These are phyloP conservation scores for Netelia virgata DNA, from an alignment of 2,888 invertebrate species.

Conservation along the genomic window DNA sequence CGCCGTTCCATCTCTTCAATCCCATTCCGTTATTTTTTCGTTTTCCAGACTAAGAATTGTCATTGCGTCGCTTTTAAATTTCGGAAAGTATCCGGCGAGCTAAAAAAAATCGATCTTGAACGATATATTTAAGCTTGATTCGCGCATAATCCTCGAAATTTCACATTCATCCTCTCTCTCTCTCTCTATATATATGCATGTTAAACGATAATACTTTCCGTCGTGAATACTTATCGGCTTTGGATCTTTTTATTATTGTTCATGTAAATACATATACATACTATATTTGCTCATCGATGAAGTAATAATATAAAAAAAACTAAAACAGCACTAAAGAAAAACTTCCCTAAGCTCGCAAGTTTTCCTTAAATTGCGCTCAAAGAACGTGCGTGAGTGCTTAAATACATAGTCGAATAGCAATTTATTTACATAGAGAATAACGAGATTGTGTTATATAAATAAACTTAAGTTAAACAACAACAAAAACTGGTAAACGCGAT, in stretches of 20 bases:
- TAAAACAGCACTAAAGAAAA: conserved; percentile 26
- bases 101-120: background rate
- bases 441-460: conserved; percentile 45
- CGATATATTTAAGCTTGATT: background rate
- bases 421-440: conserved; percentile 59
- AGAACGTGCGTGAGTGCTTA: conserved; percentile 65
- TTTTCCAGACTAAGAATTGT: background rate
- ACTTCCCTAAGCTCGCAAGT: background rate
- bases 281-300: conserved; percentile 61
- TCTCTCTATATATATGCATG: conserved; percentile 1
- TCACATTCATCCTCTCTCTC: conserved; percentile 19
- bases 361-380: conserved; percentile 21
- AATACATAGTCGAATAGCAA: conserved; percentile 28
- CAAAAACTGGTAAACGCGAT: background rate
- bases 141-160: conserved; percentile 10
- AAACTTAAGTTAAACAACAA: conserved; percentile 43
- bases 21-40: too few species aligned
- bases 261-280: conserved; percentile 66
- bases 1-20: background rate
- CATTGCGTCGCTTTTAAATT: conserved; percentile 21
- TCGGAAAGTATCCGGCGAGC: conserved; percentile 3
- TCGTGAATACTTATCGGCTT: conserved; percentile 43
- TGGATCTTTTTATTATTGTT: conserved; percentile 61
- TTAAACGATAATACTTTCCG: conserved; percentile 11
- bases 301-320: conserved; percentile 53